Evolutionary conservation across 1,140 invertebrate genomes (phyloP), one percentile per base, ranked within the genome.

Genomic region (Drosophila lini): DNA sequence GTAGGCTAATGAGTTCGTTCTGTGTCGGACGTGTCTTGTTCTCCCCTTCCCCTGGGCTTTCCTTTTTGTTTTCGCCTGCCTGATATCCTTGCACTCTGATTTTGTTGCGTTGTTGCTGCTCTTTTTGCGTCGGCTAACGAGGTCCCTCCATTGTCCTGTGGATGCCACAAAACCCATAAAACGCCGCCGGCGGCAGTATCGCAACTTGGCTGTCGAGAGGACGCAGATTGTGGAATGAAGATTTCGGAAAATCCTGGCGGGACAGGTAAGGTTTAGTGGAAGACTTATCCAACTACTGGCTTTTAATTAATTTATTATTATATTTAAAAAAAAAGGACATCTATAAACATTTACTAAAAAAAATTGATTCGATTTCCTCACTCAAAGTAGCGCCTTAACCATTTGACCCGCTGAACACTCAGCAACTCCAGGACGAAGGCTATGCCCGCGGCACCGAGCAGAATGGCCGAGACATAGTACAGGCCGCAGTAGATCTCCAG

Each of bases 1-100:
- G 83, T 86, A 86, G 83, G 83, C 83, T 86, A 86, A 86, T 86
- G 83, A 86, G 83, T 83, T 86, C 76, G 65, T 76, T 81, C 71
- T 48, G 47, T 68, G 62, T 61, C 77, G 68, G 65, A 65, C 73
- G 55, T 77, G 73, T 78, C 55, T 68, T 78, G 75, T 78, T 78
- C 42, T 55, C 55, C 32, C 48, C 56, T 34, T 40, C 25, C 11
- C 52, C 15, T 13, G 9, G 31, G 22, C 1, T 48, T 53, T 45
- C 42, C 42, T 34, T 32, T 40, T 47, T 22, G 15, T 58, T 64
- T 32, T 53, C 48, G 11, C 41, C 57, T 15, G 19, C 58, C 8
- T 36, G 34, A 32, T 36, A 34, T 36, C 31, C 45, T 19, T 41
- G 31, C 62, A 19, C 32, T 34, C 41, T 50, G 52, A 56, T 80